Conservation (phyloP, 2,113 vertebrate species). For the Sprattus sprattus region DNA sequence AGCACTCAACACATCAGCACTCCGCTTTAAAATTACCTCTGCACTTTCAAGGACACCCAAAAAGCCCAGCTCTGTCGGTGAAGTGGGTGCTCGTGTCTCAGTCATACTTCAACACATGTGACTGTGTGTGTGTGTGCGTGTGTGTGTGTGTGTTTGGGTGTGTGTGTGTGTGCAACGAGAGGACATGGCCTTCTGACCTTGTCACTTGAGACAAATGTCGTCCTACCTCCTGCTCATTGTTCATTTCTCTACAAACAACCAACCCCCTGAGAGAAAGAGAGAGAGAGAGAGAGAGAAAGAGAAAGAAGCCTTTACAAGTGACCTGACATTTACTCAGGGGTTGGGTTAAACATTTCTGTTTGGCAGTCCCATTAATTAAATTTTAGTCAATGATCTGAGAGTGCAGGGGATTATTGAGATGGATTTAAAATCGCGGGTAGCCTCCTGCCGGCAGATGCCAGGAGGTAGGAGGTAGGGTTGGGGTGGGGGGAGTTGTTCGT, state of each 20-base stretch:
- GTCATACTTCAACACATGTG: background rate
- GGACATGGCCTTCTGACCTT: background rate
- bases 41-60: background rate
- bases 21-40: background rate
- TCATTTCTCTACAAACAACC: conserved; percentile 14
- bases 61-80: background rate
- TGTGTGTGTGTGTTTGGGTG: conserved; percentile 3
- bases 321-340: conserved; percentile 17
- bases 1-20: background rate
- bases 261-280: background rate
- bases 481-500: background rate
- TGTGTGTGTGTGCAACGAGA: background rate
- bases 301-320: background rate
- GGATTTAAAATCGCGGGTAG: conserved; percentile 19
- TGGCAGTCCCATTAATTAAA: conserved; percentile 20
- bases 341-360: conserved; percentile 15
- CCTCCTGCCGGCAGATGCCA: conserved; percentile 22
- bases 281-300: background rate
- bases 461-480: background rate
- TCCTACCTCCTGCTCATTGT: conserved; percentile 11
- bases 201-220: conserved; percentile 7
- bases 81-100: background rate
- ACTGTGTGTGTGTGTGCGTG: background rate
- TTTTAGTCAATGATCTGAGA: conserved; percentile 29
- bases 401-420: conserved; percentile 21